These are phyloP conservation scores for Lepus townsendii DNA, from an alignment of 2,797 vertebrate genomes.

Conservation along the genomic window DNA sequence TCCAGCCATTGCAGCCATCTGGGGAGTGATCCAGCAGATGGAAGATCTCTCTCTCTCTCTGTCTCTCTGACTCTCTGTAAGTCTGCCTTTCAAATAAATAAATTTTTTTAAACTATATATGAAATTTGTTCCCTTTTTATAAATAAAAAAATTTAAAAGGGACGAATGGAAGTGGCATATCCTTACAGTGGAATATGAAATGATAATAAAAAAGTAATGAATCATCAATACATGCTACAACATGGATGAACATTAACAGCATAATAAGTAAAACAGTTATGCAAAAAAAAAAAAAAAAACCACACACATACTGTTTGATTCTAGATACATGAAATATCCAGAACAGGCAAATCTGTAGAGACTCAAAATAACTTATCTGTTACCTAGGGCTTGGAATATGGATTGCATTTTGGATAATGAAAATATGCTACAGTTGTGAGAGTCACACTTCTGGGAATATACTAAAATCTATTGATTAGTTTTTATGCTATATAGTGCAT, in stretches of 20 bases:
- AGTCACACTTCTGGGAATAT: background rate
- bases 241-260: background rate
- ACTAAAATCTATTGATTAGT: background rate
- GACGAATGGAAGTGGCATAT: background rate
- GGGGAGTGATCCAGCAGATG: too few species aligned
- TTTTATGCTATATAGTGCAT: too few species aligned
- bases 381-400: background rate
- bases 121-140: too few species aligned
- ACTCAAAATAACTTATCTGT: background rate
- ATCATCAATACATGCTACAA: background rate
- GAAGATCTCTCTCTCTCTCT: too few species aligned
- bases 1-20: too few species aligned
- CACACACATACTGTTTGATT: background rate
- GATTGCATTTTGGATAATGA: background rate
- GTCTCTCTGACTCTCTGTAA: too few species aligned
- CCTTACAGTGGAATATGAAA: background rate
- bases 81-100: too few species aligned
- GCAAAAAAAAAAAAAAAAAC: background rate
- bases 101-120: too few species aligned
- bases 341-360: background rate
- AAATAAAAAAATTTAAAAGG: too few species aligned
- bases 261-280: slow-evolving; percentile 21
- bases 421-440: slow-evolving; percentile 30
- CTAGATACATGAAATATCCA: background rate
- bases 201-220: background rate